Evolutionary conservation across 1,140 invertebrate genomes (phyloP).

Genomic region (Drosophila orena): DNA sequence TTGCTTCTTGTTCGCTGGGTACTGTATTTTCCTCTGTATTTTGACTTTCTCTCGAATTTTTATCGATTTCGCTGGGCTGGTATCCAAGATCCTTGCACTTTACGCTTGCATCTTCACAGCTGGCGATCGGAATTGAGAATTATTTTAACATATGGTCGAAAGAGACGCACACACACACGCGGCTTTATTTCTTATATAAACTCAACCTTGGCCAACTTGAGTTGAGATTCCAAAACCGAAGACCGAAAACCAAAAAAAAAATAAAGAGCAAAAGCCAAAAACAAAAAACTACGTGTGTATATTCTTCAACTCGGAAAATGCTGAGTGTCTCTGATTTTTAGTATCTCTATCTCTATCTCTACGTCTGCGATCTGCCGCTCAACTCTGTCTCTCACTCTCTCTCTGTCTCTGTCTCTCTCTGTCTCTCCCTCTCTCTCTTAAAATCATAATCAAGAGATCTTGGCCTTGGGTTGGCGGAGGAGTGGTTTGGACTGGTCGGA

Average conservation of each 20-base stretch:
- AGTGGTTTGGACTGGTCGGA: conserved; percentile 26
- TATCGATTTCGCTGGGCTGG: conserved; percentile 28
- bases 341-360: conserved; percentile 2
- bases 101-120: conserved; percentile 65
- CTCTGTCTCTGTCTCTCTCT: not conserved
- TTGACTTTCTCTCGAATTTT: conserved; percentile 22
- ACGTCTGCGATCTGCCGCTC: not conserved
- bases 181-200: conserved; percentile 61
- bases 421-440: not conserved
- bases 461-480: conserved; percentile 36
- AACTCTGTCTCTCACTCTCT: conserved; percentile 1
- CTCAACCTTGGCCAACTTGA: conserved; percentile 76
- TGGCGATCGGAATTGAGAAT: conserved; percentile 43
- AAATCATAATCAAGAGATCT: conserved; percentile 3
- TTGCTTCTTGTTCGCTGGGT: not conserved
- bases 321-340: not conserved
- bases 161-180: conserved; percentile 22
- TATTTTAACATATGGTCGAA: conserved; percentile 62
- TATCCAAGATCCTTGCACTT: conserved; percentile 38
- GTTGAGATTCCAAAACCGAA: conserved; percentile 45
- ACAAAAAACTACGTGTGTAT: conserved; percentile 35
- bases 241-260: conserved; percentile 21
- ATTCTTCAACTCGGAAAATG: conserved; percentile 64
- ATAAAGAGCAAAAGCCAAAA: conserved; percentile 2
- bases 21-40: conserved; percentile 7